Conservation (phyloP, 2,797 vertebrate genomes). For the Diglossa cyanea region DNA sequence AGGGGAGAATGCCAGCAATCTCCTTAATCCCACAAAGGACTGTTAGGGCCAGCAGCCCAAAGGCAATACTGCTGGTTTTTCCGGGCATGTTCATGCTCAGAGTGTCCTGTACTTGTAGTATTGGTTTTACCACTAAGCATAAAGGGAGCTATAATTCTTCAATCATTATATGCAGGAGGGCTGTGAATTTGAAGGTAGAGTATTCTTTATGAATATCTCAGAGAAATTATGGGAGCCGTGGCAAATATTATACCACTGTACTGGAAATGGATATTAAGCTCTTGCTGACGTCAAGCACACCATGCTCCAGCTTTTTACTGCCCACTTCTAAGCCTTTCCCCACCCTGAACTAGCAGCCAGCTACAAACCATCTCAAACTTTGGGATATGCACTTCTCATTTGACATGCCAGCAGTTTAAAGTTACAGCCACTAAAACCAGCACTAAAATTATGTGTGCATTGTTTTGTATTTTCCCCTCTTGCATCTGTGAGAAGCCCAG, state of each 20-base stretch:
- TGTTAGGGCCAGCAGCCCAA: neutral
- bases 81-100: neutral
- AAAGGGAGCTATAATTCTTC: neutral
- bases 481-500: neutral
- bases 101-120: neutral
- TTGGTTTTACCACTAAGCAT: neutral
- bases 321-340: neutral
- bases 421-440: neutral
- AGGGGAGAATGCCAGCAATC: neutral
- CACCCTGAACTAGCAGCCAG: neutral
- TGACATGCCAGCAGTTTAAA: neutral
- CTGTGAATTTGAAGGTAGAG: neutral
- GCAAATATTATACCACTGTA: neutral
- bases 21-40: neutral
- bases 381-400: rapidly evolving
- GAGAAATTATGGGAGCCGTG: neutral
- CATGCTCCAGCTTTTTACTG: neutral
- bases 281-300: neutral
- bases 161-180: neutral
- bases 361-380: neutral
- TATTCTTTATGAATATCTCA: neutral
- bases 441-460: neutral
- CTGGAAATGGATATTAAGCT: neutral
- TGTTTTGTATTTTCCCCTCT: neutral
- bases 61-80: neutral